Evolutionary conservation across 1,140 invertebrate species (phyloP).

Genomic region (Zaprionus nigranus): DNA sequence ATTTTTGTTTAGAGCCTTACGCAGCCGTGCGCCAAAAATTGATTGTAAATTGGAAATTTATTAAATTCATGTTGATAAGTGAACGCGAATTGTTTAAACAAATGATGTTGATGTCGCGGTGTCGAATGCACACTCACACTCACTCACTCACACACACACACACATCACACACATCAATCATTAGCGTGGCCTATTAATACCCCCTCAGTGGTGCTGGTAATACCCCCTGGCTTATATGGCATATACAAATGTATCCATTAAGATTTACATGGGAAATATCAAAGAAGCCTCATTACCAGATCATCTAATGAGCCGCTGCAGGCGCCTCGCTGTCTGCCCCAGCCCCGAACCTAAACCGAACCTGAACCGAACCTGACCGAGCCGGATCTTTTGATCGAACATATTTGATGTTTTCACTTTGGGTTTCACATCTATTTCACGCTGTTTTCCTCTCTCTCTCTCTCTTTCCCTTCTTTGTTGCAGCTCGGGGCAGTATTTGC

Average conservation of each 20-base stretch:
- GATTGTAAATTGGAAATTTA: constrained; percentile 79
- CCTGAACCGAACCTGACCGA: neutral
- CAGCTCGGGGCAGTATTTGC: constrained; percentile 36
- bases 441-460: constrained; percentile 1
- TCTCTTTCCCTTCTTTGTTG: constrained; percentile 4
- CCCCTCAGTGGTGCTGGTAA: constrained; percentile 10
- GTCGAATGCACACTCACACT: neutral
- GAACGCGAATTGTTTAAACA: constrained; percentile 69
- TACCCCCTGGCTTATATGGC: constrained; percentile 39
- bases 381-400: constrained; percentile 29
- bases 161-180: constrained; percentile 51
- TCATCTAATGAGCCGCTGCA: constrained; percentile 32
- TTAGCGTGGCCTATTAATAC: constrained; percentile 34
- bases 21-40: constrained; percentile 65
- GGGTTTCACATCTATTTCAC: neutral
- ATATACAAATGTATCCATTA: constrained; percentile 18
- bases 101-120: constrained; percentile 18
- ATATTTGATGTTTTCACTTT: constrained; percentile 14
- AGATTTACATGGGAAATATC: constrained; percentile 36
- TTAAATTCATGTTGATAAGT: constrained; percentile 71
- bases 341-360: neutral
- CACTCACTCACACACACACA: constrained; percentile 30
- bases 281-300: constrained; percentile 32
- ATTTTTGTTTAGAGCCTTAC: constrained; percentile 63
- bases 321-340: constrained; percentile 39